These are phyloP conservation scores for Catagonus wagneri DNA, from an alignment of 2,113 vertebrate species.

Conservation along the genomic window DNA sequence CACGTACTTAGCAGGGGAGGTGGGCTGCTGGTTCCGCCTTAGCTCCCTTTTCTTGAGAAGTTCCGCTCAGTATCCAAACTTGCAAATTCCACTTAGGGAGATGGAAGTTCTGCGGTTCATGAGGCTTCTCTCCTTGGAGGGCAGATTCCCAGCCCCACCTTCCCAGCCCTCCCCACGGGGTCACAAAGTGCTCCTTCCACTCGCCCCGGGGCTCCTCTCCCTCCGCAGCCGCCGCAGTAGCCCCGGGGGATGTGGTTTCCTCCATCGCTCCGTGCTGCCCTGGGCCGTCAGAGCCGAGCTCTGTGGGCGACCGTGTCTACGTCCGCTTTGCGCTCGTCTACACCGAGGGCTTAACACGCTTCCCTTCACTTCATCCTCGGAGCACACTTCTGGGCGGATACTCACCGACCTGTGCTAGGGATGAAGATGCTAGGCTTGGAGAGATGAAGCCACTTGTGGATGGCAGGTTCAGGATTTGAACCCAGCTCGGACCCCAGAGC, in stretches of 20 bases:
- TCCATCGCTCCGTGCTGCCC: neutral
- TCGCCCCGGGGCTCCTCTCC: rapidly evolving
- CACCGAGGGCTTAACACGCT: neutral
- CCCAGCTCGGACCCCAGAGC: neutral
- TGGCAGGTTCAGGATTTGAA: neutral
- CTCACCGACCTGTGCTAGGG: neutral
- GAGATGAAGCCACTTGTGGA: neutral
- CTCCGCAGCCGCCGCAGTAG: neutral
- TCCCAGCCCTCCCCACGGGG: rapidly evolving
- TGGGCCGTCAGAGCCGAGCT: neutral
- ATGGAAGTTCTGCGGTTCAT: too few species aligned
- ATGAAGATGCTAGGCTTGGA: neutral
- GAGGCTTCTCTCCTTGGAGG: neutral
- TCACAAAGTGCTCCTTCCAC: neutral
- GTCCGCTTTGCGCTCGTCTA: neutral
- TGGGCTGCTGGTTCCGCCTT: neutral
- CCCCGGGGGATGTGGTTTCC: neutral
- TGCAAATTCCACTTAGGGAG: neutral
- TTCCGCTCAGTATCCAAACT: neutral
- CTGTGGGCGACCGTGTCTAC: neutral
- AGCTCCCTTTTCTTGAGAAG: neutral
- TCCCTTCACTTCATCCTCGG: neutral
- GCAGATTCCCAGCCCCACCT: neutral
- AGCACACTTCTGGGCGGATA: neutral
- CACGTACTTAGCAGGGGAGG: neutral